phyloP scores from a whole-genome alignment of 2,797 vertebrate species.

The Pangasius krempfi region DNA sequence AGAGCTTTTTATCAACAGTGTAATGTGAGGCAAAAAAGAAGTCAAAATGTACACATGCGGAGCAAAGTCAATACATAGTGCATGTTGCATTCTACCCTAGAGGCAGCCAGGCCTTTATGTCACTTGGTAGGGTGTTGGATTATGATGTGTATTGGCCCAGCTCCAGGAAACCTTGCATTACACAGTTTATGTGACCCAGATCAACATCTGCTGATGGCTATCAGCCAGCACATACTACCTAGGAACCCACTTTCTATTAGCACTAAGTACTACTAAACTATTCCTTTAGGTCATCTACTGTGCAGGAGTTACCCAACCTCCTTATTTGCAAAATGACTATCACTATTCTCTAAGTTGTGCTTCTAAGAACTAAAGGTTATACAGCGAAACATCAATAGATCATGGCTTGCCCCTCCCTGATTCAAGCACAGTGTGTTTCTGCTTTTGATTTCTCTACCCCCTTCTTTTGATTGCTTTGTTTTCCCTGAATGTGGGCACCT shows the following conservation, averaged over 20 bases:
- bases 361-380: not conserved
- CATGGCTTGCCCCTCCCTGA: not conserved
- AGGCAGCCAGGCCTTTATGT: conserved; percentile 25
- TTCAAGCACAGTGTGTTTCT: not conserved
- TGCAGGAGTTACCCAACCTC: not conserved
- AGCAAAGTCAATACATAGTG: conserved; percentile 20
- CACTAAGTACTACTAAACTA: not conserved
- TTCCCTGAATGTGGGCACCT: not conserved
- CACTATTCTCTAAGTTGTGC: not conserved
- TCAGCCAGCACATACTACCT: conserved; percentile 2
- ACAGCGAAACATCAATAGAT: not conserved
- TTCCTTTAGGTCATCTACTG: not conserved
- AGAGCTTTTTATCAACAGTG: conserved; percentile 26
- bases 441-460: not conserved
- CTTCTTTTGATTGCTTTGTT: not conserved
- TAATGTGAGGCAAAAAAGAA: not conserved
- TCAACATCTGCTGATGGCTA: conserved; percentile 45
- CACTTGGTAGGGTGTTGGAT: conserved; percentile 14
- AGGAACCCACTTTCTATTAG: not conserved
- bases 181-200: conserved; percentile 36
- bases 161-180: conserved; percentile 29
- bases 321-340: not conserved
- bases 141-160: conserved; percentile 24
- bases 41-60: conserved; percentile 3
- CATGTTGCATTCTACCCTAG: conserved; percentile 27